A percentile compares a stretch with the other conserved stretches of the same genome.
Conservation (phyloP, 2,797 vertebrate genomes). For the Sciurus vulgaris region DNA sequence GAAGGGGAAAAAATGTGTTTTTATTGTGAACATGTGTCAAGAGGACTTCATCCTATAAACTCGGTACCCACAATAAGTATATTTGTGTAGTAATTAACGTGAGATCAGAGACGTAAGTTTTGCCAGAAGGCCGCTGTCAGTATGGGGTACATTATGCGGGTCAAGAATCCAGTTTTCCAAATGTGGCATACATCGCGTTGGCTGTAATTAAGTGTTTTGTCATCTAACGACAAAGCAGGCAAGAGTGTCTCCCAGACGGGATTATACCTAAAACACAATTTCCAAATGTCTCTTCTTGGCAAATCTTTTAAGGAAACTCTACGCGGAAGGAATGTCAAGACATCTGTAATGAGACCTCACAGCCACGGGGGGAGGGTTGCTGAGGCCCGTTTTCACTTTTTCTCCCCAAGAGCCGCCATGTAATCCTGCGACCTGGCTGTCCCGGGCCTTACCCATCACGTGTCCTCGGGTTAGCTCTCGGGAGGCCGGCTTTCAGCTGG, state of each 20-base stretch:
- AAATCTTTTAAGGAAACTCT: constrained; percentile 86
- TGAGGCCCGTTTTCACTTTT: constrained; percentile 74
- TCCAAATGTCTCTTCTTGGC: constrained; percentile 84
- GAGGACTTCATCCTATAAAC: constrained; percentile 79
- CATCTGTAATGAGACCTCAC: constrained; percentile 84
- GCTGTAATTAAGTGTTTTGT: constrained; percentile 84
- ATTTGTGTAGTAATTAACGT: constrained; percentile 86
- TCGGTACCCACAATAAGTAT: constrained; percentile 84
- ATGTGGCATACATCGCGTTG: constrained; percentile 71
- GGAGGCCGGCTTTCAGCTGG: constrained; percentile 38
- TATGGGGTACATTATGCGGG: constrained; percentile 80
- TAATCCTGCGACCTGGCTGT: constrained; percentile 54
- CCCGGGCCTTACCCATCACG: constrained; percentile 69
- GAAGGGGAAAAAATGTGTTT: constrained; percentile 72
- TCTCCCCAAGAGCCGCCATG: constrained; percentile 50
- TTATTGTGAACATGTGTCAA: constrained; percentile 88
- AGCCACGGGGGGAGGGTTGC: not conserved
- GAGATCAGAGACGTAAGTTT: constrained; percentile 85
- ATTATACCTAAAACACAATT: constrained; percentile 81
- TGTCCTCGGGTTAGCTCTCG: not conserved
- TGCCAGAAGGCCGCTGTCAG: constrained; percentile 84
- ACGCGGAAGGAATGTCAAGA: constrained; percentile 85
- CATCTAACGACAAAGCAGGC: constrained; percentile 76
- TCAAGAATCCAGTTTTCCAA: constrained; percentile 81
- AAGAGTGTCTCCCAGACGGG: constrained; percentile 61